A percentile compares a stretch with the other conserved stretches of the same genome.
phyloP scores from a whole-genome alignment of 2,113 vertebrate species.

The Bos javanicus region DNA sequence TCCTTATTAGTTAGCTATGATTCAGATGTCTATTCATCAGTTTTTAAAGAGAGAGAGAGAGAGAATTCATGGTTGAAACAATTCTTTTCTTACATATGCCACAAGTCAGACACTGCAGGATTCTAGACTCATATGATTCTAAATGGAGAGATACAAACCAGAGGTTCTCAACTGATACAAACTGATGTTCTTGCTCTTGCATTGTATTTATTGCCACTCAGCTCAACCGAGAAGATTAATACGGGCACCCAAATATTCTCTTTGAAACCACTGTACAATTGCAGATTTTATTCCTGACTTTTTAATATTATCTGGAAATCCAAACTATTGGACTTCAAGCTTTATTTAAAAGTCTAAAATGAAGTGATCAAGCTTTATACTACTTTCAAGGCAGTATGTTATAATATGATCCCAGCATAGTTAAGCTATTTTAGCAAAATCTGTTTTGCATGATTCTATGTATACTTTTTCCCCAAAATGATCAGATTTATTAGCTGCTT shows the following conservation, averaged over 20 bases:
- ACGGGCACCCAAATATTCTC: background rate
- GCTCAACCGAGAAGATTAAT: background rate
- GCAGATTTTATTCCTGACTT: background rate
- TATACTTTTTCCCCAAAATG: background rate
- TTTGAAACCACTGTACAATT: background rate
- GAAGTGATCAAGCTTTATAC: background rate
- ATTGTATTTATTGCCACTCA: background rate
- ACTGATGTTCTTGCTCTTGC: background rate
- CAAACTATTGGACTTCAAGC: background rate
- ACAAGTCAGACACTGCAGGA: background rate
- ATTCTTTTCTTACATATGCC: background rate
- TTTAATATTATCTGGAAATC: background rate
- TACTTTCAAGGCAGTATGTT: background rate
- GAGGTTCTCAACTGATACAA: background rate
- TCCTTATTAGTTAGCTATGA: background rate
- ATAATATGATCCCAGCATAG: too few relatives aligned
- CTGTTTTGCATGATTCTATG: background rate
- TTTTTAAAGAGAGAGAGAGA: background rate
- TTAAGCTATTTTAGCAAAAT: background rate
- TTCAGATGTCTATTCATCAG: background rate
- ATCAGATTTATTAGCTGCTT: background rate
- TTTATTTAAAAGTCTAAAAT: background rate
- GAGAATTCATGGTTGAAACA: background rate
- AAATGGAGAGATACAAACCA: background rate
- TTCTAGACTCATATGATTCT: background rate